These are phyloP conservation scores for Eristalinus aeneus DNA, from an alignment of 2,888 invertebrate species.

Conservation along the genomic window DNA sequence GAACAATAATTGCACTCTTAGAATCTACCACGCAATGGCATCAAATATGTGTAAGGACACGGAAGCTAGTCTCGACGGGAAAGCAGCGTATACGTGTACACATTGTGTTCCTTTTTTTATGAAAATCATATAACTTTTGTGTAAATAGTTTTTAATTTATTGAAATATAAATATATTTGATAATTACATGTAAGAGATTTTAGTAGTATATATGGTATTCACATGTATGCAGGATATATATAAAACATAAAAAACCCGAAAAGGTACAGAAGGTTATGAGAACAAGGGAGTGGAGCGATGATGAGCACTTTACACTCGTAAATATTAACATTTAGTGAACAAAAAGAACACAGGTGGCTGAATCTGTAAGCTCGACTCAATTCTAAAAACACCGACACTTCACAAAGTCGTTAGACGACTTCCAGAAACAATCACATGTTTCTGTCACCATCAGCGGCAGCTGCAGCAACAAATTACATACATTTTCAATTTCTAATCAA, in stretches of 20 bases:
- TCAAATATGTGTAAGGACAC: neutral
- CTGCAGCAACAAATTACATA: neutral
- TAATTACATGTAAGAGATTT: conserved; percentile 67
- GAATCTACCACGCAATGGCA: conserved; percentile 29
- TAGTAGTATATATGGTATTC: conserved; percentile 57
- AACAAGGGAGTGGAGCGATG: conserved; percentile 22
- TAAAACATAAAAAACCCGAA: conserved; percentile 20
- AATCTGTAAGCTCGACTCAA: neutral
- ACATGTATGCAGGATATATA: conserved; percentile 11
- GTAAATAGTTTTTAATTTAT: conserved; percentile 72
- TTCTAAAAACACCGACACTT: neutral
- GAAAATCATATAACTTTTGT: conserved; percentile 67
- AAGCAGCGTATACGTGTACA: conserved; percentile 29
- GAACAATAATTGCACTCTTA: conserved; percentile 19
- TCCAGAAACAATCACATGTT: neutral
- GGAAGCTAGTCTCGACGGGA: neutral
- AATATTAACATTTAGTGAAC: conserved; percentile 21
- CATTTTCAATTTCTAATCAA: neutral
- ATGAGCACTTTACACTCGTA: neutral
- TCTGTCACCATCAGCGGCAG: neutral
- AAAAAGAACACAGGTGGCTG: neutral
- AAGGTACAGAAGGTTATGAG: conserved; percentile 28
- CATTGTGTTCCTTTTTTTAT: conserved; percentile 66
- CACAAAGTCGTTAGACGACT: conserved; percentile 9
- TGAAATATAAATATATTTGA: conserved; percentile 71